Percentiles rank a stretch among this genome's conserved stretches.
These are phyloP conservation scores for Leptatherina wallacei DNA, from an alignment of 2,797 vertebrate genomes.

Conservation along the genomic window DNA sequence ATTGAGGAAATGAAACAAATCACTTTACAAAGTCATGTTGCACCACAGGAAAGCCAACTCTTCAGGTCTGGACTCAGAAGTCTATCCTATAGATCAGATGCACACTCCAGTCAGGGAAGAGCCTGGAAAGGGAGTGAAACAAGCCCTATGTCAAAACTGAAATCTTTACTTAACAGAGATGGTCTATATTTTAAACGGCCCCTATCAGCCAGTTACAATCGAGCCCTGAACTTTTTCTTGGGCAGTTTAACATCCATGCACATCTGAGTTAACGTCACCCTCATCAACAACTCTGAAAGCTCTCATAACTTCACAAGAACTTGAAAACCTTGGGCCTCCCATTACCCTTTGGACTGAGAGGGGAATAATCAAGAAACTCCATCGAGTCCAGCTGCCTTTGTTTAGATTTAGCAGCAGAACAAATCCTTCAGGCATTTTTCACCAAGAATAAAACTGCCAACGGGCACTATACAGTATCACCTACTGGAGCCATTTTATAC, in stretches of 20 bases:
- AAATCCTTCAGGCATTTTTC: not conserved
- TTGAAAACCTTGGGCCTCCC: not conserved
- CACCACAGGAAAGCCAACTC: not conserved
- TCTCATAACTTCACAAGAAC: not conserved
- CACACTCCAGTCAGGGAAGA: not conserved
- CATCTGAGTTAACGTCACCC: not conserved
- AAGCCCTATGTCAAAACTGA: not conserved
- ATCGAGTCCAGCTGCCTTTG: not conserved
- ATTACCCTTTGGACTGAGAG: not conserved
- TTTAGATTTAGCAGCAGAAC: not conserved
- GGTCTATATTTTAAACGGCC: not conserved
- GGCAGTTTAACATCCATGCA: not conserved
- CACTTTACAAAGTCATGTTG: too few species aligned
- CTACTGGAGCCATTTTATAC: conserved; percentile 8
- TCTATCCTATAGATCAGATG: not conserved
- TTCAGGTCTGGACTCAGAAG: not conserved
- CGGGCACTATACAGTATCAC: conserved; percentile 44
- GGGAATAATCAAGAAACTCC: not conserved
- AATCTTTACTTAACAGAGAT: not conserved
- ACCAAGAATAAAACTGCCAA: conserved; percentile 14
- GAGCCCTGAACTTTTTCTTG: not conserved
- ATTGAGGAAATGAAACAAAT: not conserved
- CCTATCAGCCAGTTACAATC: not conserved
- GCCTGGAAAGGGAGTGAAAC: not conserved
- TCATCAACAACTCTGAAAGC: not conserved